Evolutionary conservation across 2,888 invertebrate genomes (phyloP), one percentile per base, ranked within the genome.

Genomic region (Ophion costatus): DNA sequence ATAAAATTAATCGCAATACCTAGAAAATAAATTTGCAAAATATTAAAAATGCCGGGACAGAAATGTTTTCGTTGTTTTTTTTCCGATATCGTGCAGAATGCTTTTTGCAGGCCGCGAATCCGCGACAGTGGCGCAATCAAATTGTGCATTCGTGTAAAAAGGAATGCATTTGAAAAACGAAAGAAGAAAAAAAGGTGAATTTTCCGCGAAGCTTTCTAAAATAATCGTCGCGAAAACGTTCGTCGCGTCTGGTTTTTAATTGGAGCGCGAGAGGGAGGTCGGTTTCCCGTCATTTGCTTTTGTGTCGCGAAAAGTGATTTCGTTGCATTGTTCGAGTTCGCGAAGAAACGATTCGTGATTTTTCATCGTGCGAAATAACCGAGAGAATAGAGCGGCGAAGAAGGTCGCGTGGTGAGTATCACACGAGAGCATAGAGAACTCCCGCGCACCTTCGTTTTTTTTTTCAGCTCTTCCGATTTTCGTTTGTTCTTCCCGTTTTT

Each of bases 351-450:
- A 57, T 42, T 75, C 57, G 74, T 57, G 69, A 74, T 79, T 79
- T 64, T 71, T 64, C 63, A 51, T 64, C 33, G 79, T 45, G 63
- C n/a, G 70, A 45, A 74, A 79, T 33, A 79, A 75, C 14, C 20
- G 74, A 22, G 45, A 45, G 14, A 42, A 45, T 51, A 29, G 33
- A 59, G 33, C 20, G 24, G 56, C 38, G 51, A 59, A 56, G 57
- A 63, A 73, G 38, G 63, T 63, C 38, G 74, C 45, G 73, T 51
- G 51, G 17, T 45, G 71, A 73, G 78, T 51, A 84, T 80, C 78
- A 57, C 75, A 70, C 84, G 79, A 75, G 74, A 78, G 74, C 51
- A 66, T 64, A 79, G 75, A 79, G 75, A 61, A 76, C 71, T 78
- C 81, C 78, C 66, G 84, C 84, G 67, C 63, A 70, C 33, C 74